Base-by-base conservation (phyloP, 1,140 invertebrate genomes). In the Danaus melanippus region DNA sequence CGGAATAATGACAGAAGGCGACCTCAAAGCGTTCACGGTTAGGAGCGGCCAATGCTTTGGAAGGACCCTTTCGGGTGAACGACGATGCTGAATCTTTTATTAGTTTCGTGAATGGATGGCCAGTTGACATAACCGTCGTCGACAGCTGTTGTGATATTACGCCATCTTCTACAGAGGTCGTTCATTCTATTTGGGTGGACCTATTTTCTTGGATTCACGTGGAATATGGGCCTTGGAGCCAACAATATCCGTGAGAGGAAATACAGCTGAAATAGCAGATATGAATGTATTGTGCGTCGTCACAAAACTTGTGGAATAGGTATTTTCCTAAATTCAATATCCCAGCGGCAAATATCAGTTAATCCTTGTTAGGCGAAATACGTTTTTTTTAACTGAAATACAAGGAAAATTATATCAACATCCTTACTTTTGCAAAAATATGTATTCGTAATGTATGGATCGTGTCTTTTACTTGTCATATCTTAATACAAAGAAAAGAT, bases 111-210 rank as follows among this genome's bases (percentile, higher is more conserved):
- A 84, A 83, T 81, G 76, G 76, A 76, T 67, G 79, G 68, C 71
- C 73, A 76, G 75, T 81, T 80, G 79, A 84, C 80, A 79, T 85
- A 85, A 85, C 77, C 80, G 79, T 84, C 79, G 69, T 64, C 69
- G 74, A 78, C 82, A 85, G 82, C 79, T 85, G 82, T 82, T 83
- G 78, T 81, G 73, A 82, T 85, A 85, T 84, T 80, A 76, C 76
- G 67, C 82, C 70, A 76, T 82, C 72, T 73, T 74, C 71, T 61
- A 69, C 58, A 71, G 68, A 58, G 66, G 62, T 66, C 62, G 63
- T 76, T 70, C 64, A 62, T 74, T 78, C 69, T 76, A 80, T 75
- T 72, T 66, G 58, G 57, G 49, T 58, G 62, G 57, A 64, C 63
- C 55, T 70, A 70, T 75, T 76, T 79, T 80, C 71, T 76, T 73